These are phyloP conservation scores for Micromesistius poutassou DNA, from an alignment of 2,797 vertebrate genomes.

Conservation along the genomic window DNA sequence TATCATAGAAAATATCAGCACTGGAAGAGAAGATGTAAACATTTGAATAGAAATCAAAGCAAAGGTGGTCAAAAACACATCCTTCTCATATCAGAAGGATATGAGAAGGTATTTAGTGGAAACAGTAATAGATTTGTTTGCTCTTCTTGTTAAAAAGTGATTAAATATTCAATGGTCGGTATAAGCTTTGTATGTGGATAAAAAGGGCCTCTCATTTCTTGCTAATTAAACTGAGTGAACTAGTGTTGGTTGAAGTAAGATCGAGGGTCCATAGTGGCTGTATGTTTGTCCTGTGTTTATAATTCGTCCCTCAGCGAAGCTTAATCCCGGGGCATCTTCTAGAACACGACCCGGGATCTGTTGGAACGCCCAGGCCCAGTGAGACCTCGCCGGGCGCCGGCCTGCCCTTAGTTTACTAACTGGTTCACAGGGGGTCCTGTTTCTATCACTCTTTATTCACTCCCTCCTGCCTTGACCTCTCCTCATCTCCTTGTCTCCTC, in stretches of 20 bases:
- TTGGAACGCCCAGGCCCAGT: neutral
- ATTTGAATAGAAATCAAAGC: no score
- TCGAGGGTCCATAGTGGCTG: no score
- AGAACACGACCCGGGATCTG: neutral
- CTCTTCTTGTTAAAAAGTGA: no score
- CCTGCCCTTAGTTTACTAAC: constrained; percentile 52
- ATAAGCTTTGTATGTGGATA: no score
- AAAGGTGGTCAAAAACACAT: no score
- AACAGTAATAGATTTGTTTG: no score
- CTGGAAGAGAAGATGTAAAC: no score
- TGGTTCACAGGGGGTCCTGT: constrained; percentile 71
- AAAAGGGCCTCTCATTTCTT: no score
- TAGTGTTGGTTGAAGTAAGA: neutral
- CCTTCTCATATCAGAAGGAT: no score
- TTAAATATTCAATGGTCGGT: no score
- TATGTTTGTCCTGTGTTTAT: neutral
- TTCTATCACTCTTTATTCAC: constrained; percentile 69
- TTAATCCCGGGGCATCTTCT: neutral
- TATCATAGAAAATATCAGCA: no score
- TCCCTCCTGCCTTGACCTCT: constrained; percentile 31
- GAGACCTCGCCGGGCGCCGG: constrained; percentile 31
- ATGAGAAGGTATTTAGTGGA: no score
- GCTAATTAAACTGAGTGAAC: neutral
- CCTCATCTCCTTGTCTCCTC: constrained; percentile 26
- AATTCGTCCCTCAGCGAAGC: neutral